Percentiles rank a stretch among this genome's conserved stretches.
These are phyloP conservation scores for Fulica atra DNA, from an alignment of 2,113 vertebrate species.

Conservation along the genomic window DNA sequence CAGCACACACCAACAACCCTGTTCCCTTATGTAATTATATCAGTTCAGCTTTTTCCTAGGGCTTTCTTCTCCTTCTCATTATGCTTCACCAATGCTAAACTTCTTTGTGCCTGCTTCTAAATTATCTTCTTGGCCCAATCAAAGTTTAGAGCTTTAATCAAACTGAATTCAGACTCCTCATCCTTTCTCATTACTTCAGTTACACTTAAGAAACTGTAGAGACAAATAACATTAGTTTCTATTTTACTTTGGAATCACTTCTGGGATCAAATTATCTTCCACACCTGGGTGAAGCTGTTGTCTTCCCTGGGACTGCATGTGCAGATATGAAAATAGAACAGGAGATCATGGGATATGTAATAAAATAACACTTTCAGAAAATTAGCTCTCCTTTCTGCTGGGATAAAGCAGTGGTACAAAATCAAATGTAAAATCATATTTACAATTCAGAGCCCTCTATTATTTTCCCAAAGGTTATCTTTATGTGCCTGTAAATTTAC, in stretches of 20 bases:
- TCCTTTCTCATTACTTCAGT: not conserved
- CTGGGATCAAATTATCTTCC: conserved; percentile 16
- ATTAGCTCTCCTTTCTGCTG: not conserved
- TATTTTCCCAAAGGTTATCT: not conserved
- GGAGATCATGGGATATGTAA: not conserved
- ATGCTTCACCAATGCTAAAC: not conserved
- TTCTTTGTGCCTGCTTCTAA: not conserved
- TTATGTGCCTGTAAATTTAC: not conserved
- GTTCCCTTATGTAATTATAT: not conserved
- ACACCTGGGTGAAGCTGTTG: not conserved
- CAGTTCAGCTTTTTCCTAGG: not conserved
- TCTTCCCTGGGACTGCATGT: not conserved
- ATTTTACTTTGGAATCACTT: not conserved
- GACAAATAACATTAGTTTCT: not conserved
- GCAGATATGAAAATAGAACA: not conserved
- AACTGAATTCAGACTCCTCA: not conserved
- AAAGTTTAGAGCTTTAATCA: conserved; percentile 21
- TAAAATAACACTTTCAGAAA: not conserved
- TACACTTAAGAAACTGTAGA: not conserved
- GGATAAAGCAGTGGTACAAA: not conserved
- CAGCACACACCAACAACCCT: not conserved
- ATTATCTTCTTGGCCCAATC: not conserved
- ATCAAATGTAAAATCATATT: not conserved
- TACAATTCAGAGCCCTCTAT: not conserved
- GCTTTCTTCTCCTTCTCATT: not conserved